Percentiles rank a stretch among this genome's conserved stretches.
These are phyloP conservation scores for Diplazon laetatorius DNA, from an alignment of 2,888 invertebrate species.

Conservation along the genomic window DNA sequence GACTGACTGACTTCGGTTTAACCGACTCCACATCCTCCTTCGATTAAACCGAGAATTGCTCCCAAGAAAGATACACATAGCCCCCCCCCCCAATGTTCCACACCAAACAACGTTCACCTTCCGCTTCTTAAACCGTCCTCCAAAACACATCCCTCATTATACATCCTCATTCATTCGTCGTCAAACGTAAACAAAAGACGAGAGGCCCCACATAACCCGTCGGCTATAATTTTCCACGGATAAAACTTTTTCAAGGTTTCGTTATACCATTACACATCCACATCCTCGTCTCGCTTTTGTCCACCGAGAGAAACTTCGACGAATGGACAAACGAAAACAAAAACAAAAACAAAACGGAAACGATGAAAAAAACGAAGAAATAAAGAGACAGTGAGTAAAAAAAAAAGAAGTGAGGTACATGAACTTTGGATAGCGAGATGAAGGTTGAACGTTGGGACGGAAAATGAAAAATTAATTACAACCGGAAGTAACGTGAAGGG, in stretches of 20 bases:
- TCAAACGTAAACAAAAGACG: slow-evolving; percentile 58
- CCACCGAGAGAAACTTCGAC: neutral
- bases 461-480: slow-evolving; percentile 53
- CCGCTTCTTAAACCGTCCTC: slow-evolving; percentile 33
- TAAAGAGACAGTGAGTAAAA: too few relatives aligned
- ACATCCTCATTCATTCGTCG: slow-evolving; percentile 44
- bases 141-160: slow-evolving; percentile 57
- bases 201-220: slow-evolving; percentile 8
- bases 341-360: neutral
- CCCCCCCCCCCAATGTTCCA: neutral
- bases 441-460: slow-evolving; percentile 7
- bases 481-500: slow-evolving; percentile 49
- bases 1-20: slow-evolving; percentile 82
- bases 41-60: slow-evolving; percentile 82
- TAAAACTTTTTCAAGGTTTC: slow-evolving; percentile 38
- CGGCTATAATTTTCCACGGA: slow-evolving; percentile 41
- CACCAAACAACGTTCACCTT: slow-evolving; percentile 23
- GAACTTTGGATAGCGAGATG: slow-evolving; percentile 26
- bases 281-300: slow-evolving; percentile 18
- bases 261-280: too few relatives aligned
- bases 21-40: slow-evolving; percentile 83
- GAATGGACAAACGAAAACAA: neutral
- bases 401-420: neutral
- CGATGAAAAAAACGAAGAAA: too few relatives aligned
- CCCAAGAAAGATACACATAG: slow-evolving; percentile 72